A percentile compares a stretch with the other conserved stretches of the same genome.
Evolutionary conservation across 2,797 vertebrate species (phyloP).

Genomic region (Chrosomus eos): DNA sequence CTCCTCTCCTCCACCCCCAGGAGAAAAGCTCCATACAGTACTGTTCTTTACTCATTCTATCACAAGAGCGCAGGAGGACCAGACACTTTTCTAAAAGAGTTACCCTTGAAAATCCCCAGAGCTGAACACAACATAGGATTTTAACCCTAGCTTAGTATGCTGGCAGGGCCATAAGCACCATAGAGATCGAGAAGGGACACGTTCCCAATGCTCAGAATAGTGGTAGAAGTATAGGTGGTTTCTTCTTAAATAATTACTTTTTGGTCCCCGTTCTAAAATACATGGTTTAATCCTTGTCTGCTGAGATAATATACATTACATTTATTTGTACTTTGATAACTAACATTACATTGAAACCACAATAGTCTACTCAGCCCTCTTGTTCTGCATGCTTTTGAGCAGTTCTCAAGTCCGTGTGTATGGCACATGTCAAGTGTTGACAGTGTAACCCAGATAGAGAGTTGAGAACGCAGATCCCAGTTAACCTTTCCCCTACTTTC

Average conservation of each 20-base stretch:
- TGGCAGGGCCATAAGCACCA: constrained; percentile 6
- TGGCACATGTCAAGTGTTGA: constrained; percentile 42
- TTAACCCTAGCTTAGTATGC: constrained; percentile 31
- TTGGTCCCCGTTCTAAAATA: not conserved
- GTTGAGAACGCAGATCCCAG: constrained; percentile 34
- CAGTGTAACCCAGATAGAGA: constrained; percentile 36
- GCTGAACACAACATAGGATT: constrained; percentile 30
- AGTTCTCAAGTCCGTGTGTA: not conserved
- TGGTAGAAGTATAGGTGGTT: not conserved
- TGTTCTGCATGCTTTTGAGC: not conserved
- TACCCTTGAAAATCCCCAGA: constrained; percentile 39
- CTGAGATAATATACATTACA: not conserved
- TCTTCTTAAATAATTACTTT: constrained; percentile 11
- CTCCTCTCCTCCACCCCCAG: constrained; percentile 35
- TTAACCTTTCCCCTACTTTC: constrained; percentile 9
- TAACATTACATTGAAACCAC: constrained; percentile 1
- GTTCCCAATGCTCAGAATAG: not conserved
- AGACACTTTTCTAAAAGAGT: constrained; percentile 44
- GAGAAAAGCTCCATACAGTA: constrained; percentile 56
- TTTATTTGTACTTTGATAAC: not conserved
- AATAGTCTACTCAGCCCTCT: not conserved
- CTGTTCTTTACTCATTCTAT: constrained; percentile 46
- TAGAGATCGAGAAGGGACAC: constrained; percentile 9
- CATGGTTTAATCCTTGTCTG: not conserved
- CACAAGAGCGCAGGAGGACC: constrained; percentile 41